Evolutionary conservation across 64 coral and sea anemone species (phyloP).

Genomic region (Actinia equina): DNA sequence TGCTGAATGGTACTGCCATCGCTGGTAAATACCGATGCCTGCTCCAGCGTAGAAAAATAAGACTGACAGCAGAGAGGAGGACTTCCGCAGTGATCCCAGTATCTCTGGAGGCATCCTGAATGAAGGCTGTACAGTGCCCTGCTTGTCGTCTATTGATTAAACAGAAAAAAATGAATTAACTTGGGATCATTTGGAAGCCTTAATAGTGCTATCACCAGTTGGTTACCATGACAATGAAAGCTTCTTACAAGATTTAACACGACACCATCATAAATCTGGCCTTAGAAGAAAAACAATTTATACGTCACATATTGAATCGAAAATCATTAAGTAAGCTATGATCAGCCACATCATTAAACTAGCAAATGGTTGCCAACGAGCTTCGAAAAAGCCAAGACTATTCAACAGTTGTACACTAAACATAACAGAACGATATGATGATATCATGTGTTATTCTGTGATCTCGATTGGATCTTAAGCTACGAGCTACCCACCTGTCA

Average conservation of each 20-base stretch:
- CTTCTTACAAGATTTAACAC: too few species aligned
- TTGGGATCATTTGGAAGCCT: too few species aligned
- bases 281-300: too few species aligned
- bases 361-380: too few species aligned
- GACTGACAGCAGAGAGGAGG: constrained; percentile 48
- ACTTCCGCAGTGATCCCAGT: constrained; percentile 49
- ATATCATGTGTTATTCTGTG: too few species aligned
- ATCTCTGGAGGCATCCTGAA: constrained; percentile 49
- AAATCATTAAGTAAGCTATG: too few species aligned
- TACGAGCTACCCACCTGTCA: not conserved
- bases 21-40: constrained; percentile 73
- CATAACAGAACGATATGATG: not conserved
- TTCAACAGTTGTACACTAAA: not conserved
- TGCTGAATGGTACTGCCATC: constrained; percentile 82
- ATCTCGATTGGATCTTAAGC: not conserved
- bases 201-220: too few species aligned
- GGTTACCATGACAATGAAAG: too few species aligned
- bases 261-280: too few species aligned
- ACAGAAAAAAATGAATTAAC: not conserved
- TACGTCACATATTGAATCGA: too few species aligned
- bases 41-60: constrained; percentile 70
- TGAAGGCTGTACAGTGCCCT: not conserved
- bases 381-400: not conserved
- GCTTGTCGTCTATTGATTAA: not conserved
- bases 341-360: too few species aligned